Evolutionary conservation across 2,113 vertebrate genomes (phyloP).

Genomic region (Petrocephalus zakoni): DNA sequence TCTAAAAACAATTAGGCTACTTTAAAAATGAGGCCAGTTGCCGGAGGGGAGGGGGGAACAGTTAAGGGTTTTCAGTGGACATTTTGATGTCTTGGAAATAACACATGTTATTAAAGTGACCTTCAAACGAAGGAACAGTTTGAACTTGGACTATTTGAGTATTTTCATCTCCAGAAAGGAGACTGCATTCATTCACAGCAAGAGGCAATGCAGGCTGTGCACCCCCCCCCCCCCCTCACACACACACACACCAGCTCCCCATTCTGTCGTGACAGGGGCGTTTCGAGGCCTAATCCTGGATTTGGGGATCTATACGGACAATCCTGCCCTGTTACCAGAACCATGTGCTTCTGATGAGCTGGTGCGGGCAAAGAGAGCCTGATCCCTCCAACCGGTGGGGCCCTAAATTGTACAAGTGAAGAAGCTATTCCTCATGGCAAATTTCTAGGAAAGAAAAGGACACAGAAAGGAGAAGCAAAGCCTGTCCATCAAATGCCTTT

Average conservation of each 20-base stretch:
- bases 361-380: background rate
- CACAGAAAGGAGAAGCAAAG: background rate
- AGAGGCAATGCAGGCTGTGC: background rate
- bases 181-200: background rate
- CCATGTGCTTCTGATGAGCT: background rate
- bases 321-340: background rate
- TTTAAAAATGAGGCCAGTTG: background rate
- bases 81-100: background rate
- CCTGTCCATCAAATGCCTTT: background rate
- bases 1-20: background rate
- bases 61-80: background rate
- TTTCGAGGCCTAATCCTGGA: background rate
- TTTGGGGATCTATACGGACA: background rate
- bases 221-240: background rate
- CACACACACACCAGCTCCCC: background rate
- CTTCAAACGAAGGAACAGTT: background rate
- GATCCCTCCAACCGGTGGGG: too few species aligned
- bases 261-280: background rate
- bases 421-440: background rate
- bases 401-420: background rate
- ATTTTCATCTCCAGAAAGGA: background rate
- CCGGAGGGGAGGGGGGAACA: background rate
- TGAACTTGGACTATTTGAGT: background rate
- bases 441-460: background rate
- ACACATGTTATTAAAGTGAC: background rate